Percentiles rank a stretch among this genome's conserved stretches.
phyloP scores from a whole-genome alignment of 2,113 vertebrate species.

The Apaloderma vittatum region DNA sequence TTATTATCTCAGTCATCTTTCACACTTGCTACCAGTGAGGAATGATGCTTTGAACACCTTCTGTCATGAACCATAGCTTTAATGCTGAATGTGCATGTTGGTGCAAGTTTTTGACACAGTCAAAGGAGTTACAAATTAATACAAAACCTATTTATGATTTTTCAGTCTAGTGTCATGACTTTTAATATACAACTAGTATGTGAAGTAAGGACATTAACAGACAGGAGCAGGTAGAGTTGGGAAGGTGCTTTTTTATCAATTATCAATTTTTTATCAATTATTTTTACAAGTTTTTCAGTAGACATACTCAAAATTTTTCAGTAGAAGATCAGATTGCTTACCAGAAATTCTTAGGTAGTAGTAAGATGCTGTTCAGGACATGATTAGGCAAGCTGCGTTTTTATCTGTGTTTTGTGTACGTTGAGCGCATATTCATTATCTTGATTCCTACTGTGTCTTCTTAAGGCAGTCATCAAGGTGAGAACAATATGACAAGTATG shows the following conservation, averaged over 20 bases:
- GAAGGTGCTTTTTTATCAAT: background rate
- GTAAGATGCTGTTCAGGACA: background rate
- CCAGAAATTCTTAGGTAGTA: background rate
- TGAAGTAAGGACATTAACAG: background rate
- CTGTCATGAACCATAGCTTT: background rate
- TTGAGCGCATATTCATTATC: background rate
- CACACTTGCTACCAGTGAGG: background rate
- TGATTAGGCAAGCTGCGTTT: background rate
- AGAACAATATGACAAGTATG: background rate
- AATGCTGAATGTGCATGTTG: background rate
- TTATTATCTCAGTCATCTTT: background rate
- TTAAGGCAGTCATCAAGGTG: background rate
- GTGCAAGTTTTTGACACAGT: background rate
- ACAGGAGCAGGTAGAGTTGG: background rate
- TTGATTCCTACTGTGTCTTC: background rate
- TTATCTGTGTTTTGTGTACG: background rate
- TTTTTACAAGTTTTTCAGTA: background rate
- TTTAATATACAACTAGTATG: background rate
- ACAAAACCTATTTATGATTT: background rate
- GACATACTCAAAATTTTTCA: background rate
- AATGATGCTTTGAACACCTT: background rate
- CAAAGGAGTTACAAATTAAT: background rate
- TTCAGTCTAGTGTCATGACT: background rate
- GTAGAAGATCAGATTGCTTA: background rate
- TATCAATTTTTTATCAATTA: background rate